Evolutionary conservation across 2,797 vertebrate species (phyloP), one percentile per base, ranked within the genome.

Genomic region (Epinephelus malabaricus): DNA sequence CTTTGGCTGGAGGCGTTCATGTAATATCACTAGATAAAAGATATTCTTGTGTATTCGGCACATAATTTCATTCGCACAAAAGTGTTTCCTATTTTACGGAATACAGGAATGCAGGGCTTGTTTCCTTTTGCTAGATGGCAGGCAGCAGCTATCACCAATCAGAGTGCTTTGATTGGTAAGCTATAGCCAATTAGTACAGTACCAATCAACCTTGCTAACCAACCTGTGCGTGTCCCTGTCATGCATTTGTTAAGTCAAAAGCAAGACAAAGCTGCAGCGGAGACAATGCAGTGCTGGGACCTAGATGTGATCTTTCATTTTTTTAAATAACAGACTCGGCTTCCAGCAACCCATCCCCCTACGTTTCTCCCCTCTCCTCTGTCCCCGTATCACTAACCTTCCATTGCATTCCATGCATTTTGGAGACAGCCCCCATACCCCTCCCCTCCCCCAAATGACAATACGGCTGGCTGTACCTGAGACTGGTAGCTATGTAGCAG

Each of bases 341-440:
- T 82, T 70, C 61, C 81, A 76, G 53, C 40, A 65, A 78, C 93
- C 92, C 93, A 92, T 91, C 92, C 93, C 92, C 92, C 81, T 34
- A 77, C 82, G 72, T 51, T 47, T 76, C 82, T 63, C 81, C 68
- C 77, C 69, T 90, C 79, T 75, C 77, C 34, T 84, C 78, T 69
- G 78, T 89, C 89, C 92, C 81, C 76, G 79, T 89, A 87, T 92
- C 91, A 89, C 85, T 82, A 92, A 92, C 89, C 92, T 93, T 93
- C 91, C 89, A 92, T 93, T 82, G 88, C 94, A 93, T 94, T 94
- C 94, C 94, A 90, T 85, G 87, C 93, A 92, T 94, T 93, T 94
- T 86, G 86, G 88, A 93, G 93, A 93, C 92, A 88, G 80, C 81
- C 87, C 83, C 83, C 81, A 13, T 6, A 21, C 64, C 45, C 64